Conservation (phyloP, 1,140 invertebrate genomes). For the Meloidogyne hapla region DNA sequence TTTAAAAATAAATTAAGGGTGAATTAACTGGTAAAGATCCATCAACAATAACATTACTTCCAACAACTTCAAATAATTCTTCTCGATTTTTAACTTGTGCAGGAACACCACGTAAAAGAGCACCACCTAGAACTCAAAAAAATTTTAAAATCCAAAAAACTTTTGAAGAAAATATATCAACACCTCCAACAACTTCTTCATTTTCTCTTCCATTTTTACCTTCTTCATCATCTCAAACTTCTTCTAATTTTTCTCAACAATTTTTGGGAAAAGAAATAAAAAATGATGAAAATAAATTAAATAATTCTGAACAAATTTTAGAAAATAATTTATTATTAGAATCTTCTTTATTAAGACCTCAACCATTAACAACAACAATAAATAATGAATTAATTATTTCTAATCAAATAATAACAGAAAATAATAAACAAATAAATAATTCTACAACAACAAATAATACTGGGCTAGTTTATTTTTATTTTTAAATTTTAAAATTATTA, state of each 20-base stretch:
- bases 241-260: neutral
- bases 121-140: slow-evolving; percentile 10
- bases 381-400: too few species aligned
- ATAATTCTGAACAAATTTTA: neutral
- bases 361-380: too few species aligned
- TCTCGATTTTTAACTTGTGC: slow-evolving; percentile 22
- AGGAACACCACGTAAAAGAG: slow-evolving; percentile 27
- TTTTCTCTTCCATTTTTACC: neutral
- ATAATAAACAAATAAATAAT: too few species aligned
- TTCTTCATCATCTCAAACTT: neutral
- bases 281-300: neutral
- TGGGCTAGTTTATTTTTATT: too few species aligned
- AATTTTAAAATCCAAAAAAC: neutral
- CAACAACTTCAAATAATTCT: neutral
- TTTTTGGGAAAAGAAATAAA: neutral
- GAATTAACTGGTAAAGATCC: slow-evolving; percentile 3
- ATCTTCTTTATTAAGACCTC: neutral
- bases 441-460: too few species aligned
- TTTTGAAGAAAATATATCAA: neutral
- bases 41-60: slow-evolving; percentile 17
- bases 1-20: too few species aligned
- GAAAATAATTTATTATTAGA: neutral
- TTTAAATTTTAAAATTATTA: too few species aligned
- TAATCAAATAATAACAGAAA: too few species aligned
- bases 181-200: neutral